phyloP scores from a whole-genome alignment of 2,113 vertebrate genomes.

The Uria aalge region DNA sequence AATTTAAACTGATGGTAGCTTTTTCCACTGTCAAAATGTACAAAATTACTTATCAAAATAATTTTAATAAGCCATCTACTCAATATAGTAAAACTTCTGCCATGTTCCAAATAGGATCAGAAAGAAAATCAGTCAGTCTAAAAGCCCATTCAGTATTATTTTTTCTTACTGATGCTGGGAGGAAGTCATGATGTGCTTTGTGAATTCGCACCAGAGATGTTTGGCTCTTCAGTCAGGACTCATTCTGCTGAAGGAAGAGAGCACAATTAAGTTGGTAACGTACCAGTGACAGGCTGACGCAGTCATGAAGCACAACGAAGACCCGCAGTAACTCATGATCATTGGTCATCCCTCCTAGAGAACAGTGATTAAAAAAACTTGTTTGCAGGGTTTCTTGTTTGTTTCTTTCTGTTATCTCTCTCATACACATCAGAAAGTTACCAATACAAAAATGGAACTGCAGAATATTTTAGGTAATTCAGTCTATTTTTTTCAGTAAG shows the following conservation, averaged over 20 bases:
- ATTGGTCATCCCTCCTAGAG: background rate
- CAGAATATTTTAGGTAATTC: background rate
- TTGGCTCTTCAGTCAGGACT: background rate
- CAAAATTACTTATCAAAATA: background rate
- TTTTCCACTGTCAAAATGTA: background rate
- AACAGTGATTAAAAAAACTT: background rate
- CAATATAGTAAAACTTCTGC: background rate
- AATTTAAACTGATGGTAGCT: background rate
- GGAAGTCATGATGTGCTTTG: background rate
- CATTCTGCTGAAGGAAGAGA: background rate
- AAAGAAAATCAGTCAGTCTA: background rate
- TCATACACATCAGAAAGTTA: background rate
- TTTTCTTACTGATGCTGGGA: background rate
- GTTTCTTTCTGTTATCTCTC: background rate
- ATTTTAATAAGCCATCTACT: background rate
- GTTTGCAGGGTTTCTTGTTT: accelerated
- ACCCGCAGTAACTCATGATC: background rate
- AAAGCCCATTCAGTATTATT: background rate
- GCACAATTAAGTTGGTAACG: background rate
- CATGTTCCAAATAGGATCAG: background rate
- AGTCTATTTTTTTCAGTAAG: background rate
- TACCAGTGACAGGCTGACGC: background rate
- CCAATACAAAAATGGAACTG: background rate
- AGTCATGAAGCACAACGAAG: background rate
- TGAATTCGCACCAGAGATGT: background rate